Conservation (phyloP, 2,888 invertebrate genomes). For the Drosophila hawaiiensis region DNA sequence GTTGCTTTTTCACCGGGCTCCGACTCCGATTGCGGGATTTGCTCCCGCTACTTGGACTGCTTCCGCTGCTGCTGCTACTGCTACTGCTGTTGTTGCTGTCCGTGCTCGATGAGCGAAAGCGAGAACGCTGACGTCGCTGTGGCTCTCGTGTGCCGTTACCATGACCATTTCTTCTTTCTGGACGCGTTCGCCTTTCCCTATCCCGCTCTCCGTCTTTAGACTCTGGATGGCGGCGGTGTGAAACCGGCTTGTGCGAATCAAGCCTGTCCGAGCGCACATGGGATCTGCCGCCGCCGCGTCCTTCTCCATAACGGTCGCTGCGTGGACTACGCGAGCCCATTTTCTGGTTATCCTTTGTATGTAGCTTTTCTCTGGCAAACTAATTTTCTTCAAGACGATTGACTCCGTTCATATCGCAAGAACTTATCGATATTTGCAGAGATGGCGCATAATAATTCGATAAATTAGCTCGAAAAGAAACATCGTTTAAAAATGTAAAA, state of each 20-base stretch:
- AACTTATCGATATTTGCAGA: conserved; percentile 26
- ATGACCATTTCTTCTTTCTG: conserved; percentile 16
- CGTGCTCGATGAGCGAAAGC: conserved; percentile 47
- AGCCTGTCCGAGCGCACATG: conserved; percentile 27
- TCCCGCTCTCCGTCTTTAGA: conserved; percentile 30
- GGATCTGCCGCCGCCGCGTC: conserved; percentile 22
- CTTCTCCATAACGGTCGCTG: conserved; percentile 27
- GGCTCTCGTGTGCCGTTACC: conserved; percentile 7
- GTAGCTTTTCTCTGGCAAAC: background rate
- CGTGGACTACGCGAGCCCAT: conserved; percentile 63
- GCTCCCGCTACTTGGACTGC: conserved; percentile 21
- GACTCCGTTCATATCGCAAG: conserved; percentile 20
- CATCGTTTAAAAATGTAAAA: background rate
- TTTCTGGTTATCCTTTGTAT: background rate
- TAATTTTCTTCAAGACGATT: conserved; percentile 40
- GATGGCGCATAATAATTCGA: background rate
- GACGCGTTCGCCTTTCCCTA: conserved; percentile 14
- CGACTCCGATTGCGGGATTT: conserved; percentile 28
- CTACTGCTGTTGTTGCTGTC: conserved; percentile 42
- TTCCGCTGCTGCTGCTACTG: conserved; percentile 36
- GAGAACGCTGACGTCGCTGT: conserved; percentile 18
- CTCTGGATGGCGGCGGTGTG: conserved; percentile 3
- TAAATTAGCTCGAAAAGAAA: background rate
- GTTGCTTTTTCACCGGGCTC: conserved; percentile 22
- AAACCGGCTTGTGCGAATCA: conserved; percentile 24